Evolutionary conservation across 2,888 invertebrate genomes (phyloP).

Genomic region (Odontothrips loti): DNA sequence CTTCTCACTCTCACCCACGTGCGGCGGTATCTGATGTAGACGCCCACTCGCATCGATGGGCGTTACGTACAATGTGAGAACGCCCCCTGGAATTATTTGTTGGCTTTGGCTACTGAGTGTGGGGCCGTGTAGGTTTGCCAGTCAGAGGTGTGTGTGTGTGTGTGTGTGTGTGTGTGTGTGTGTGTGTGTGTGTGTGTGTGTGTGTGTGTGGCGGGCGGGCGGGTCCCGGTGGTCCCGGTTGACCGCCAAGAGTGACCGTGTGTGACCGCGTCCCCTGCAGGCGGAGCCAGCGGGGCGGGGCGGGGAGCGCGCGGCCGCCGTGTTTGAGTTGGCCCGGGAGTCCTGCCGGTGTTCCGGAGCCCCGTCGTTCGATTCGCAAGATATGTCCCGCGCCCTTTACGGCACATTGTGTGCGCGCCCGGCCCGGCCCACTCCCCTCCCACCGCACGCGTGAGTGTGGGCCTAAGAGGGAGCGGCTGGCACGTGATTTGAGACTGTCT

Average conservation of each 20-base stretch:
- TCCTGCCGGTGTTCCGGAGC: neutral
- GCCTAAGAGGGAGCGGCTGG: neutral
- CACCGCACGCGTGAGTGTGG: neutral
- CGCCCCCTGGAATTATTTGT: too few species aligned
- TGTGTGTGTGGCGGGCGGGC: neutral
- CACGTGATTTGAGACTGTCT: neutral
- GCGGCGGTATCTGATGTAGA: too few species aligned
- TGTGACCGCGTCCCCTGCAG: too few species aligned
- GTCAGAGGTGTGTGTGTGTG: too few species aligned
- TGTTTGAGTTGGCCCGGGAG: slow-evolving; percentile 11
- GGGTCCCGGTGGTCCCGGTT: neutral
- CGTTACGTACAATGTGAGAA: too few species aligned
- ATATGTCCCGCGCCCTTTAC: neutral
- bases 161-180: neutral
- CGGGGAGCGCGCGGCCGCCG: neutral
- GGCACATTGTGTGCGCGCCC: neutral
- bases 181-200: neutral
- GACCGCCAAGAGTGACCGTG: too few species aligned
- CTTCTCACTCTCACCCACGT: too few species aligned
- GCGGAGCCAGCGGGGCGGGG: neutral
- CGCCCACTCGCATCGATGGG: too few species aligned
- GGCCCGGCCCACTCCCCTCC: neutral
- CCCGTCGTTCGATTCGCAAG: neutral
- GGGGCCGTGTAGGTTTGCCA: too few species aligned
- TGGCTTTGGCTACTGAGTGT: too few species aligned